These are phyloP conservation scores for Ispidina lecontei DNA, from an alignment of 2,797 vertebrate species.

Conservation along the genomic window DNA sequence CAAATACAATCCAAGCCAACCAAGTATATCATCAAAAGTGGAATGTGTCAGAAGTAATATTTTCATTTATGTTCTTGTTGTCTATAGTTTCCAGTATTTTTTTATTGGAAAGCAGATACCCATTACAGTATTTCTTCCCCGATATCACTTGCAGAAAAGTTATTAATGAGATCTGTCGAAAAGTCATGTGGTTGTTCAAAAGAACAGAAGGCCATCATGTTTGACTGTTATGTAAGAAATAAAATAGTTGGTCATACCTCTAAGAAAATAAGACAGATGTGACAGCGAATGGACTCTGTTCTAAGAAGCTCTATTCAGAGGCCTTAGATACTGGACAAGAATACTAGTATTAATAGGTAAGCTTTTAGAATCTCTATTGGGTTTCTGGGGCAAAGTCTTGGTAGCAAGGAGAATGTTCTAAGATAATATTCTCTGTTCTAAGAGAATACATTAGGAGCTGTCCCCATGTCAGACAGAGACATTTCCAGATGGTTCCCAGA, in stretches of 20 bases:
- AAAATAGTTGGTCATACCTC: not conserved
- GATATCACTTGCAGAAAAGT: not conserved
- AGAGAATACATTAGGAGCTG: not conserved
- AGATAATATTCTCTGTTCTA: not conserved
- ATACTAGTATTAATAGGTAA: not conserved
- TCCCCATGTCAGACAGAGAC: not conserved
- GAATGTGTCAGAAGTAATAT: constrained; percentile 29
- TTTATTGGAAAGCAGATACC: not conserved
- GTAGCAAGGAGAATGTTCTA: not conserved
- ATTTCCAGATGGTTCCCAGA: not conserved
- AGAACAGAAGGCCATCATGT: not conserved
- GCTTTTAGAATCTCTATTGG: not conserved
- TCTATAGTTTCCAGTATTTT: not conserved
- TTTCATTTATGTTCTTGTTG: constrained; percentile 33
- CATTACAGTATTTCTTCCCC: not conserved
- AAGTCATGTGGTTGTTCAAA: not conserved
- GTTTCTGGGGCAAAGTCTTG: not conserved
- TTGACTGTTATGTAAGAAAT: not conserved
- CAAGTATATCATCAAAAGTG: constrained; percentile 6
- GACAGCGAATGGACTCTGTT: not conserved
- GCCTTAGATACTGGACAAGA: not conserved
- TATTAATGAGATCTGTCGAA: not conserved
- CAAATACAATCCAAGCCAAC: not conserved
- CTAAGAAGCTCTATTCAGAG: not conserved
- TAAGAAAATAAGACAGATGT: not conserved